Conservation (phyloP, 2,797 vertebrate species). For the Aulostomus chinensis region DNA sequence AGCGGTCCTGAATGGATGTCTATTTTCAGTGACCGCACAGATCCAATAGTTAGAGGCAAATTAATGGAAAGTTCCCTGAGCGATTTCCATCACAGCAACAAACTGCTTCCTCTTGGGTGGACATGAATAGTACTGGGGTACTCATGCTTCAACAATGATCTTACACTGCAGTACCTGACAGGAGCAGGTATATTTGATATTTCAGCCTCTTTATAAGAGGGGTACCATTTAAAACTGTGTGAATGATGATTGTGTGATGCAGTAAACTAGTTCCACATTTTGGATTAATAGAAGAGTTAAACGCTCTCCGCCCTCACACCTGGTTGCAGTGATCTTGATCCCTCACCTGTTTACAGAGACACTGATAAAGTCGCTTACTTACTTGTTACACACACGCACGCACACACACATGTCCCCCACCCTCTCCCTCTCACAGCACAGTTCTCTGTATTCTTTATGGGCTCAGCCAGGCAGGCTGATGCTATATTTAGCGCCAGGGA, state of each 20-base stretch:
- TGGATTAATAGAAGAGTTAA: too few relatives aligned
- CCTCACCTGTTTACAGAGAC: conserved; percentile 10
- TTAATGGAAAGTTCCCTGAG: conserved; percentile 59
- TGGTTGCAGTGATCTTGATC: neutral
- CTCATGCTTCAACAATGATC: too few relatives aligned
- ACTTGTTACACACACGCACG: conserved; percentile 4
- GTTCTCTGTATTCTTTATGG: conserved; percentile 52
- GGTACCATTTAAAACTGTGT: too few relatives aligned
- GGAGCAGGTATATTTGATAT: too few relatives aligned
- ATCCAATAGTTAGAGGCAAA: conserved; percentile 49
- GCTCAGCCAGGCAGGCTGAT: conserved; percentile 27
- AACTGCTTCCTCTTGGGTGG: conserved; percentile 21
- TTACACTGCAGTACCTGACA: too few relatives aligned
- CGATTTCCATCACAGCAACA: conserved; percentile 52
- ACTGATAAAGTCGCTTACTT: conserved; percentile 1
- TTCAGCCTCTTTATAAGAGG: too few relatives aligned
- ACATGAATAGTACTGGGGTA: neutral
- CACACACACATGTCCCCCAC: neutral
- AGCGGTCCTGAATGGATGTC: conserved; percentile 51
- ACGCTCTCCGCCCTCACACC: too few relatives aligned
- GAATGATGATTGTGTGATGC: too few relatives aligned
- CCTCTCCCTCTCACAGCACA: conserved; percentile 7
- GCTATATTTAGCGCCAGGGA: conserved; percentile 63
- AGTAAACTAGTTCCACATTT: too few relatives aligned
- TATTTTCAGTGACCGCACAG: conserved; percentile 51